Conservation (phyloP, 2,888 invertebrate species). For the Chrysotoxum bicinctum region DNA sequence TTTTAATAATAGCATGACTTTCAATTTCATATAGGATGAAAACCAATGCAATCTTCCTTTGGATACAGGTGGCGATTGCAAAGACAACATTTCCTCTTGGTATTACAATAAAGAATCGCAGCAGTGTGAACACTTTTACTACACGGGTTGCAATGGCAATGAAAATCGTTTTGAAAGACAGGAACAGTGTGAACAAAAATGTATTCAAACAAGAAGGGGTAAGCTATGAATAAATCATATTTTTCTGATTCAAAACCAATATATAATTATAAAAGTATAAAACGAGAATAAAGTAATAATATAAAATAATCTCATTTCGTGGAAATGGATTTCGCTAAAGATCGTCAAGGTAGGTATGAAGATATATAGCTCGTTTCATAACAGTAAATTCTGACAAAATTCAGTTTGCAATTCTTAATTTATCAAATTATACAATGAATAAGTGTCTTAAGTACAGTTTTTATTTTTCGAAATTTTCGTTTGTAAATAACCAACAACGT, state of each 20-base stretch:
- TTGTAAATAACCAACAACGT: neutral
- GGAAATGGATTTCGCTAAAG: too few species aligned
- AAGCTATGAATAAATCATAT: constrained; percentile 73
- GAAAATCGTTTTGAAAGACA: constrained; percentile 88
- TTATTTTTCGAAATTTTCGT: neutral
- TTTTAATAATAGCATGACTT: neutral
- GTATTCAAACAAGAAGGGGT: constrained; percentile 89
- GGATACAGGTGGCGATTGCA: constrained; percentile 87
- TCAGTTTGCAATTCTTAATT: too few species aligned
- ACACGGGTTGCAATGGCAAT: constrained; percentile 88
- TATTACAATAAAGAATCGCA: constrained; percentile 86
- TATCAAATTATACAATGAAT: too few species aligned
- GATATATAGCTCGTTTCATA: too few species aligned
- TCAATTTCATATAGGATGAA: constrained; percentile 73
- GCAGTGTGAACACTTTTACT: constrained; percentile 86
- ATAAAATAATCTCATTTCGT: too few species aligned
- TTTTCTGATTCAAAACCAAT: neutral
- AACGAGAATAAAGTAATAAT: too few species aligned
- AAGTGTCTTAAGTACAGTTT: too few species aligned
- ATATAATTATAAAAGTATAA: neutral
- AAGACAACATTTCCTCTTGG: constrained; percentile 86
- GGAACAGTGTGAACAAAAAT: constrained; percentile 90
- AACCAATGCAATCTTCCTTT: constrained; percentile 82
- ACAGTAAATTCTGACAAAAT: too few species aligned
- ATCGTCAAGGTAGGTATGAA: too few species aligned